Base-by-base conservation (phyloP, 2,113 vertebrate species). In the Edolisoma coerulescens region DNA sequence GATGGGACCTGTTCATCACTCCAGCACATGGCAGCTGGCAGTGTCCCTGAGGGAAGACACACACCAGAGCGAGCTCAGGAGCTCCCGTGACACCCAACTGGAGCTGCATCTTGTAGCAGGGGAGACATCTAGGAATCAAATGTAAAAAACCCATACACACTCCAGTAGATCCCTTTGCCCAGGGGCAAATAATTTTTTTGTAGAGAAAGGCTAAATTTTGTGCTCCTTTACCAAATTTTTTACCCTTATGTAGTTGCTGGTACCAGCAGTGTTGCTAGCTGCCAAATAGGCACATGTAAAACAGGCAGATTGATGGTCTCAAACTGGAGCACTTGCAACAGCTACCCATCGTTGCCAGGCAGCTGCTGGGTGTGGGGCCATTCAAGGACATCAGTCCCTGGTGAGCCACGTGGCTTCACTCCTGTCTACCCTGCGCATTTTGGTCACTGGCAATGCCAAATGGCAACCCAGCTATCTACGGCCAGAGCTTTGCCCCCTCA, bases 91-190 rank as follows among this genome's bases (percentile, higher is more conserved):
- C 22, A 70, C 19, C 13, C 4, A 35, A 41, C 16, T 2, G 2
- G 19, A 53, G 19, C 16, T 8, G 1, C 37, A 37, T 13, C 11
- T 81, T 65, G 37, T 7, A 60, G 16, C 14, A 67, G 33, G 16
- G 10, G 10, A 73, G 42, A 52, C 11, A 9, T 42, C 83, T 49
- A 37, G 50, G 22, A 61, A 33, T 14, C 0, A 0, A 35, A 54
- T 49, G 50, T 42, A 33, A 50, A 0, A 5, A 81, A 42, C 2
- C 10, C 0, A 1, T 10, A 5, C 5, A 15, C 19, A 45, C 0
- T 16, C 13, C 54, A 37, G 28, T 28, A 53, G 57, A 39, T 56
- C 17, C 16, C 15, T 32, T 60, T 60, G 32, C 11, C 18, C 15
- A 28, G 9, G 8, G 9, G 18, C 7, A 78, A 70, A 50, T 7